Conservation (phyloP, 2,888 invertebrate species). For the Cryptophagus acutangulus region DNA sequence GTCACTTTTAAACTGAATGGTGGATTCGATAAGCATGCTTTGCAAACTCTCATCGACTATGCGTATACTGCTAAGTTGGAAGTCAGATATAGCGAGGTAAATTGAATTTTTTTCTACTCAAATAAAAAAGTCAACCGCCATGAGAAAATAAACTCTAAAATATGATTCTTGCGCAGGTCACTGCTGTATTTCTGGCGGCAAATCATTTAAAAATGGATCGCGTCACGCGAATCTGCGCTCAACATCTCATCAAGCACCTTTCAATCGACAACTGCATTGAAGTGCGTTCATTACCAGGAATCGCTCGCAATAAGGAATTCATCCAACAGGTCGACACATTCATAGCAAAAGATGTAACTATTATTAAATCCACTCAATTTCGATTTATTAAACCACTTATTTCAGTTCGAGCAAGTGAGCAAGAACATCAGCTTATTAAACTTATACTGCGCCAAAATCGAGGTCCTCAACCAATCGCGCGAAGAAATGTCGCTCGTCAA, state of each 20-base stretch:
- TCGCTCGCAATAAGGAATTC: conserved; percentile 56
- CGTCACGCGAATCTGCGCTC: conserved; percentile 67
- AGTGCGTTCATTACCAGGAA: conserved; percentile 58
- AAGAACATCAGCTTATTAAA: conserved; percentile 58
- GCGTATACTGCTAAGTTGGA: conserved; percentile 71
- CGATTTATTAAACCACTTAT: conserved; percentile 10
- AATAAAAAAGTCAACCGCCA: conserved; percentile 5
- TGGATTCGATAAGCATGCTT: conserved; percentile 61
- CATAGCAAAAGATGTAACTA: conserved; percentile 62
- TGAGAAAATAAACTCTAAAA: too few species aligned
- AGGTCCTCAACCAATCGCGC: conserved; percentile 68
- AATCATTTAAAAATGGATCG: conserved; percentile 70
- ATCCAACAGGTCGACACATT: conserved; percentile 63
- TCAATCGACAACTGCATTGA: conserved; percentile 57
- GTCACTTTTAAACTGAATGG: conserved; percentile 60
- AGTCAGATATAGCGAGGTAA: conserved; percentile 50
- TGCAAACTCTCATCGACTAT: conserved; percentile 74
- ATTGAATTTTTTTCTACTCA: conserved; percentile 9
- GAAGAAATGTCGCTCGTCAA: conserved; percentile 60
- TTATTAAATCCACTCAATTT: conserved; percentile 3
- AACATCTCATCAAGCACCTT: conserved; percentile 62
- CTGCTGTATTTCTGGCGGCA: conserved; percentile 76
- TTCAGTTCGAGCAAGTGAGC: conserved; percentile 62
- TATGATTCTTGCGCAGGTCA: conserved; percentile 52
- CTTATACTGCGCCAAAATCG: conserved; percentile 65